Base-by-base conservation (phyloP, 2,113 vertebrate species). In the Myotis yumanensis region DNA sequence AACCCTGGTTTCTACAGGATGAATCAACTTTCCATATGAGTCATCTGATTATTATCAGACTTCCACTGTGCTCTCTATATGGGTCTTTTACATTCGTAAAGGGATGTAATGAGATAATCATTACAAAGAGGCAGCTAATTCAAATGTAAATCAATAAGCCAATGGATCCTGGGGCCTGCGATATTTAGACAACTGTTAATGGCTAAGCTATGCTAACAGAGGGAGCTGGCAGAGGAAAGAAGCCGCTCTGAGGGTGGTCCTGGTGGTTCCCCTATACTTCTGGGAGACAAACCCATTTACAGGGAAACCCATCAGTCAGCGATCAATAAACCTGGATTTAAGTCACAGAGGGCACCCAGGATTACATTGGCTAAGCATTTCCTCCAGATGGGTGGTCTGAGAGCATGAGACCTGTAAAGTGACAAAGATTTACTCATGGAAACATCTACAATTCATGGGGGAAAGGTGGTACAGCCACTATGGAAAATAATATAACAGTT, bases 381-480 rank as follows among this genome's bases (percentile, higher is more conserved):
- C 15, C 81, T 85, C 0, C 32, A 40, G 80, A 94, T 69, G 95
- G 94, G 95, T 88, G 95, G 96, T 80, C 73, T 94, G 73, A 54
- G 96, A 96, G 95, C 81, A 73, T 1, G 57, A 52, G 66, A n/a
- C 43, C 89, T 81, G 76, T 75, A 83, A 90, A 93, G 96, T 16
- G 25, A 95, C 86, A 0, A 59, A 79, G 93, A 83, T 94, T 97
- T 95, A 93, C 95, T 96, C 68, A 96, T 43, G 2, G 90, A 91
- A 82, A 57, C 17, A 0, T 76, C 86, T 94, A 91, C 23, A 82
- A 4, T 28, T 91, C 71, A 80, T 2, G 12, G 9, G 69, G 46
- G 72, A 51, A 72, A 94, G 48, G 84, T 6, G 4, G 43, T 62
- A 40, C 7, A 54, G 46, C 46, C n/a, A n/a, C 17, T 64, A 25